phyloP scores from a whole-genome alignment of 2,888 invertebrate species.

The Perdita meconis region DNA sequence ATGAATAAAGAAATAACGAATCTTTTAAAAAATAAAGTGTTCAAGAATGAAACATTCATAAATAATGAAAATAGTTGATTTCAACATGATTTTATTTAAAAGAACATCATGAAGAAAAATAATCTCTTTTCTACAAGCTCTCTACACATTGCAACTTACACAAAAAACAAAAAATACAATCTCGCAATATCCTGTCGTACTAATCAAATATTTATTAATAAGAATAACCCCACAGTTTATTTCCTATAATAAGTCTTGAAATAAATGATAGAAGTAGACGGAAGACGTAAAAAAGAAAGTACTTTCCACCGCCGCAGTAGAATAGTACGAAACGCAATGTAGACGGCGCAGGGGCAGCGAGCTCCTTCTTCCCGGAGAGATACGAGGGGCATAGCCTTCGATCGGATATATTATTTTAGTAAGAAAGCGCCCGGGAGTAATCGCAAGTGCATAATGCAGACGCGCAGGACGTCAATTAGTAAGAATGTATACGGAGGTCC shows the following conservation, averaged over 20 bases:
- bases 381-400: slow-evolving; percentile 24
- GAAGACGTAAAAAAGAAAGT: not conserved
- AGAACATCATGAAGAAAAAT: too few species aligned
- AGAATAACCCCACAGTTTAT: too few species aligned
- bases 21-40: too few species aligned
- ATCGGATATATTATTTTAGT: slow-evolving; percentile 72
- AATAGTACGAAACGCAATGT: slow-evolving; percentile 2
- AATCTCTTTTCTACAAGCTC: too few species aligned
- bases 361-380: slow-evolving; percentile 10
- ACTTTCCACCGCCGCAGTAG: not conserved
- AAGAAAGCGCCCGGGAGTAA: slow-evolving; percentile 76
- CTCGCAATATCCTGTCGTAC: not conserved
- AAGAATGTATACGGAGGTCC: slow-evolving; percentile 82
- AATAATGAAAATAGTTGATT: too few species aligned
- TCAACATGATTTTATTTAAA: too few species aligned
- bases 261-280: not conserved
- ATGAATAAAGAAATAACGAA: too few species aligned
- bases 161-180: too few species aligned
- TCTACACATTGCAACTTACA: too few species aligned
- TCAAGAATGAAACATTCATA: too few species aligned
- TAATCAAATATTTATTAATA: not conserved
- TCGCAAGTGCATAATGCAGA: slow-evolving; percentile 80
- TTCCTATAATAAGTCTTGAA: not conserved
- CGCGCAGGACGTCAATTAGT: slow-evolving; percentile 82
- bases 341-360: not conserved